Percentiles rank a stretch among this genome's conserved stretches.
These are phyloP conservation scores for Simalia tracyae DNA, from an alignment of 2,797 vertebrate genomes.

Conservation along the genomic window DNA sequence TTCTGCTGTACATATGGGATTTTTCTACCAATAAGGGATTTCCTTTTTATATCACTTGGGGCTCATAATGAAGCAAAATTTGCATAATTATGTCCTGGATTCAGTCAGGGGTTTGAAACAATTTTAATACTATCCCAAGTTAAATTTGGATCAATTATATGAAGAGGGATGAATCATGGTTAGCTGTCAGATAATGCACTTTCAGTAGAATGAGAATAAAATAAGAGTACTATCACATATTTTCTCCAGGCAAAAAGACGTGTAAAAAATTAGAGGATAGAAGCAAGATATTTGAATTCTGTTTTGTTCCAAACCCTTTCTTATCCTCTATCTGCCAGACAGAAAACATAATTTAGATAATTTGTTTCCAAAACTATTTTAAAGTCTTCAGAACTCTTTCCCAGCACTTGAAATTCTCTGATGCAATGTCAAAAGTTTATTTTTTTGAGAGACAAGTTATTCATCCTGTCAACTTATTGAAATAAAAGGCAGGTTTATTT, in stretches of 20 bases:
- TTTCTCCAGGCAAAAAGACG: background rate
- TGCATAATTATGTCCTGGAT: background rate
- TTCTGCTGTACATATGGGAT: background rate
- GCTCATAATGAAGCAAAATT: background rate
- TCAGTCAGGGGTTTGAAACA: background rate
- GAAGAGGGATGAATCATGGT: conserved; percentile 33
- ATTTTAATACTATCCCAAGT: conserved; percentile 23
- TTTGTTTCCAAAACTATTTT: conserved; percentile 20
- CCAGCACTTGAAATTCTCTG: background rate
- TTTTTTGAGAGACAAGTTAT: conserved; percentile 35
- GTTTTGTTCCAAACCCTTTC: conserved; percentile 38
- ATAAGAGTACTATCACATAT: background rate
- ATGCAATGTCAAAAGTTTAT: conserved; percentile 31
- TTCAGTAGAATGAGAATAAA: background rate
- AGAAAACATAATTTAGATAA: conserved; percentile 13
- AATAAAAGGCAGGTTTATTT: conserved; percentile 16
- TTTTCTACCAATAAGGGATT: background rate
- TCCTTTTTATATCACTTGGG: background rate
- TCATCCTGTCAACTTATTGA: conserved; percentile 21
- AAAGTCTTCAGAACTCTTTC: conserved; percentile 22
- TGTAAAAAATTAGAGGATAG: conserved; percentile 1
- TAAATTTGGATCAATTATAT: conserved; percentile 33
- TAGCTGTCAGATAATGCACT: conserved; percentile 30
- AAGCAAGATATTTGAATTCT: conserved; percentile 31
- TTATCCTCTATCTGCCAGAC: conserved; percentile 18